Conservation (phyloP, 2,888 invertebrate species). For the Chymomyza caudatula region DNA sequence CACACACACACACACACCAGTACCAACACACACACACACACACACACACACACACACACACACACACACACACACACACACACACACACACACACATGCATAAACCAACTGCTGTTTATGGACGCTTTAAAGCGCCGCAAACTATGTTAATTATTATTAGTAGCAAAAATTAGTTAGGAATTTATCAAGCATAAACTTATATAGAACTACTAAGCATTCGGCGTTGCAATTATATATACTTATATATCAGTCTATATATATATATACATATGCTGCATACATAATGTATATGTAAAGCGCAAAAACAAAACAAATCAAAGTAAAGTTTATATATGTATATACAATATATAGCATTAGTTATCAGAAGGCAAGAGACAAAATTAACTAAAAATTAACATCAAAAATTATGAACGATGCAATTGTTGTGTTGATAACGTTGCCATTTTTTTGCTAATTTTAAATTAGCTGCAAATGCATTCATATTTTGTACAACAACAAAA, state of each 20-base stretch:
- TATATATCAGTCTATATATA: slow-evolving; percentile 27
- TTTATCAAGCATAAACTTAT: slow-evolving; percentile 35
- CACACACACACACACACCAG: slow-evolving; percentile 16
- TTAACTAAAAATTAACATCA: background rate
- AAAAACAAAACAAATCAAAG: slow-evolving; percentile 38
- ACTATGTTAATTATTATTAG: slow-evolving; percentile 70
- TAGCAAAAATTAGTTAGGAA: slow-evolving; percentile 64
- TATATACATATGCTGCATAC: slow-evolving; percentile 27
- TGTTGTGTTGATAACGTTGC: slow-evolving; percentile 37
- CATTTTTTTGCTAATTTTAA: slow-evolving; percentile 65
- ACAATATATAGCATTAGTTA: background rate
- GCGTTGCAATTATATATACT: slow-evolving; percentile 47
- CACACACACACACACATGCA: slow-evolving; percentile 6
- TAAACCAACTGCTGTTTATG: slow-evolving; percentile 54
- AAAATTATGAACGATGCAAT: background rate
- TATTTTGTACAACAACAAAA: slow-evolving; percentile 41
- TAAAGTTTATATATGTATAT: slow-evolving; percentile 25
- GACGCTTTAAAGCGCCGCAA: slow-evolving; percentile 55
- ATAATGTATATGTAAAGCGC: slow-evolving; percentile 27
- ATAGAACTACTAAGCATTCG: slow-evolving; percentile 37
- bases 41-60: slow-evolving; percentile 14
- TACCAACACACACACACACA: slow-evolving; percentile 9
- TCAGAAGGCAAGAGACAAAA: background rate
- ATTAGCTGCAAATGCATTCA: slow-evolving; percentile 62
- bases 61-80: slow-evolving; percentile 17